Base-by-base conservation (phyloP, 2,797 vertebrate species). In the Chrosomus eos region DNA sequence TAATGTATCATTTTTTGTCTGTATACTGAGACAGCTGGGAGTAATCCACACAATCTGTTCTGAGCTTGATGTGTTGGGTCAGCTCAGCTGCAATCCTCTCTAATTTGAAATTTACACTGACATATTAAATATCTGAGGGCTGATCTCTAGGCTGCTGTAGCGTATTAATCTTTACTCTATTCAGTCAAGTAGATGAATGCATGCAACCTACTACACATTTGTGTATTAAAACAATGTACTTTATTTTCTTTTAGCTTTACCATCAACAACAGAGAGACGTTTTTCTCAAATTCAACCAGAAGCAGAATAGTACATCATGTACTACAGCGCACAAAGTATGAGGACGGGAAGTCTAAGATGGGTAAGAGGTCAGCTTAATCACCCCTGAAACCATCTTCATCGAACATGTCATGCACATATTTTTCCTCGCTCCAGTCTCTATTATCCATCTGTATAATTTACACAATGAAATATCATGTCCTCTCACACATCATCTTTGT, bases 281-380 rank as follows among this genome's bases (percentile, higher is more conserved):
- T 99, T 94, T 99, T 99, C 94, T 99, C 98, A 92, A 99, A 99
- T 88, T 98, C 98, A 38, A 99, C 97, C 62, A 94, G 98, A 91
- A 99, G 97, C 91, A 96, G 97, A 89, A 98, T 99, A 43, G 97
- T 99, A 23, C 97, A 99, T 91, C 98, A 99, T 75, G 96, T 99
- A 88, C 93, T 99, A 36, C 98, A 99, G 90, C 97, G 97, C 84
- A 99, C 98, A 5, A 99, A 99, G 88, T 99, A 99, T 58, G 98
- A 99, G 94, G 97, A 99, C 0, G 97, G 97, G 43, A 99, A 98
- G 91, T 97, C 96, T 88, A 99, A 99, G 95, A 98, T 99, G 94
- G 98, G 98, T 99, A 94, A 95, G 95, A 51, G 13, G 73, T 38
- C 26, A n/a, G 43, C 64, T 80, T 38, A 71, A 31, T 64, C 28